Base-by-base conservation (phyloP, 2,113 vertebrate species). In the Ornithorhynchus anatinus region DNA sequence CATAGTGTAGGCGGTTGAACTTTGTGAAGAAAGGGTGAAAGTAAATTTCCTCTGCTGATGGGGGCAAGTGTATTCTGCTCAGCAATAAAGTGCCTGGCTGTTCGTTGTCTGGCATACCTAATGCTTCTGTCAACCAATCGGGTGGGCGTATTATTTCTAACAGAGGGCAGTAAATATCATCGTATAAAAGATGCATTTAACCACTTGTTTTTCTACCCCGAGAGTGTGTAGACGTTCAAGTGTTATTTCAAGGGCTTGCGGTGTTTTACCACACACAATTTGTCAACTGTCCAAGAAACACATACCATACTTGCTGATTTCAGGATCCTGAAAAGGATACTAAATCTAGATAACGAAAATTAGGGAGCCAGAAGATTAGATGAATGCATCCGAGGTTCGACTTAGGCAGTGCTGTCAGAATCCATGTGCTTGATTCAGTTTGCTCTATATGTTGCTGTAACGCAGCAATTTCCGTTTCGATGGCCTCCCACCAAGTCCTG, bases 111-210 rank as follows among this genome's bases (percentile, higher is more conserved):
- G 25, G 36, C 31, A 5, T 59, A 4, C 3, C 40, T n/a, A 29
- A 3, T 39, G 35, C 44, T 3, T 43, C 13, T 0, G 58, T 64
- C 8, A 12, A 42, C 9, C 5, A 39, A 15, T 39, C 5, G 59
- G 39, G 27, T 64, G 39, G 29, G 4, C 37, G 15, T 39, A 8
- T 15, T 2, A 59, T 66, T 10, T 9, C 0, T 1, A 16, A 12
- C 13, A 31, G 1, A 53, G 10, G 15, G 32, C 12, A 59, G 16
- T 42, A 19, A 61, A 23, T 14, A 15, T 4, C 5, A 2, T 6
- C 68, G 42, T 20, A 1, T 38, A 23, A 2, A 29, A 31, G 16
- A 40, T 7, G 1, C 10, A 69, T 40, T 61, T 37, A 20, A 33
- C 66, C 31, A 17, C n/a, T 57, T 57, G 0, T 3, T 70, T 69